phyloP scores from a whole-genome alignment of 2,113 vertebrate genomes.

The Bettongia penicillata region DNA sequence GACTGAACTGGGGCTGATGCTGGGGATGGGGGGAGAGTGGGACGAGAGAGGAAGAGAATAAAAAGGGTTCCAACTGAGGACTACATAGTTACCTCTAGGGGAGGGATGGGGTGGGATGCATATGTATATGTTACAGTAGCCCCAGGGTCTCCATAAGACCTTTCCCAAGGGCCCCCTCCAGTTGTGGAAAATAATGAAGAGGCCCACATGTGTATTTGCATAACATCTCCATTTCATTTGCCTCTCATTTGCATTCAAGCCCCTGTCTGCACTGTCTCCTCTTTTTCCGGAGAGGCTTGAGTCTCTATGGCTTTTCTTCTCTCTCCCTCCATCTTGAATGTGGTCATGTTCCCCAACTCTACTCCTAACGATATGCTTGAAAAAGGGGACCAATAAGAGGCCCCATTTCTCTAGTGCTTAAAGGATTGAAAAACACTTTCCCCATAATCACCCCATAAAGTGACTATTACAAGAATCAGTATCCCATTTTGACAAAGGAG shows the following conservation, averaged over 20 bases:
- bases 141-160: conserved; percentile 49
- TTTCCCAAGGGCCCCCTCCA: conserved; percentile 36
- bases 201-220: conserved; percentile 71
- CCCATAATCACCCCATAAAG: background rate
- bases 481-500: background rate
- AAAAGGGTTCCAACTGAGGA: background rate
- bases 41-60: background rate
- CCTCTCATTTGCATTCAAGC: conserved; percentile 74
- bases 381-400: background rate
- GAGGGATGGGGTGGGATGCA: background rate
- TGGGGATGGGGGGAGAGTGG: background rate
- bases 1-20: background rate
- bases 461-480: background rate
- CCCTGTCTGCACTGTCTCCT: background rate
- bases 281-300: background rate
- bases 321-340: conserved; percentile 26
- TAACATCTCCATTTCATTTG: conserved; percentile 75
- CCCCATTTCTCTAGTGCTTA: background rate
- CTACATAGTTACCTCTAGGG: background rate
- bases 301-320: conserved; percentile 53
- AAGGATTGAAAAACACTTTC: background rate
- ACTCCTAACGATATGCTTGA: background rate
- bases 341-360: background rate
- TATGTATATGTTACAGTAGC: conserved; percentile 29
- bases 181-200: conserved; percentile 69